Percentiles rank a stretch among this genome's conserved stretches.
These are phyloP conservation scores for Pardalotus punctatus DNA, from an alignment of 2,113 vertebrate genomes.

Conservation along the genomic window DNA sequence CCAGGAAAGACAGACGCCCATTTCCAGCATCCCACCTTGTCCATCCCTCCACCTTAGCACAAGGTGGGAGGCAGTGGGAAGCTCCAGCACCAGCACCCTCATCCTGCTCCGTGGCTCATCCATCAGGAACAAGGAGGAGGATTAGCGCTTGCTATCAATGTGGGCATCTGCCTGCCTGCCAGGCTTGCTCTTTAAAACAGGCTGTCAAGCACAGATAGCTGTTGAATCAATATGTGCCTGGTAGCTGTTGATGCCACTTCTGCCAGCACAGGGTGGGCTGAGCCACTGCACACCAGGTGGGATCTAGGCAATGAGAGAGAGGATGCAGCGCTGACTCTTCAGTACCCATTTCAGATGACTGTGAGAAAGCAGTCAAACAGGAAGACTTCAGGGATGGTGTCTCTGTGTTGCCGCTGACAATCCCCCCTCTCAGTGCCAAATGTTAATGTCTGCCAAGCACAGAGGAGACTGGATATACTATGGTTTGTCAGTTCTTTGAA, in stretches of 20 bases:
- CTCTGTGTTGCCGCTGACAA: not conserved
- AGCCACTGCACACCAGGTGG: not conserved
- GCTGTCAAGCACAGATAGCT: not conserved
- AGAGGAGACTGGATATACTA: not conserved
- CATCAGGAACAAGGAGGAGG: not conserved
- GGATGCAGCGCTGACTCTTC: not conserved
- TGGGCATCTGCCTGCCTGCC: not conserved
- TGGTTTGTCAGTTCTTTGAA: not conserved
- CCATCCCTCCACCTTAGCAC: not conserved
- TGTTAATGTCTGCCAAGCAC: not conserved
- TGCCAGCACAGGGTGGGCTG: not conserved
- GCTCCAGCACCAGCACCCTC: rapidly evolving
- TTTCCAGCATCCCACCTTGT: not conserved
- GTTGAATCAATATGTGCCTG: not conserved
- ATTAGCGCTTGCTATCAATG: not conserved
- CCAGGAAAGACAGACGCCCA: not conserved
- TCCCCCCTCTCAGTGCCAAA: not conserved
- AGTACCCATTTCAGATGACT: not conserved
- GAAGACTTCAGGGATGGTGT: not conserved
- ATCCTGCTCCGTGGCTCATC: not conserved
- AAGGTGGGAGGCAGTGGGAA: not conserved
- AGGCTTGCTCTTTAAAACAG: not conserved
- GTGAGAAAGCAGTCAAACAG: constrained; percentile 19
- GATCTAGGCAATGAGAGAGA: not conserved
- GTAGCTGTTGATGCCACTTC: not conserved